phyloP scores from a whole-genome alignment of 2,113 vertebrate species.

The Columba livia region DNA sequence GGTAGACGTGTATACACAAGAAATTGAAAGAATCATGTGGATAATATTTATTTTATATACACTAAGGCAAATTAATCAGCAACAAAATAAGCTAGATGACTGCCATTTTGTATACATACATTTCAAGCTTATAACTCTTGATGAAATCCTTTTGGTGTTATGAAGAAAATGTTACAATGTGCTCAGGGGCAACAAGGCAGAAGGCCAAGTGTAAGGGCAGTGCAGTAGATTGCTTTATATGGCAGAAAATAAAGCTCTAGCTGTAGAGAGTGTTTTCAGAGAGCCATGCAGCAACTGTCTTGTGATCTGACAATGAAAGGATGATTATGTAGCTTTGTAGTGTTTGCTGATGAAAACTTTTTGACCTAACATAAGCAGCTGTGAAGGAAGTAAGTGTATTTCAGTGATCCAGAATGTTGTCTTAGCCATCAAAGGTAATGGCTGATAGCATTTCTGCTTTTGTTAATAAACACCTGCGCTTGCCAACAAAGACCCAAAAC shows the following conservation, averaged over 20 bases:
- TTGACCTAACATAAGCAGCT: not conserved
- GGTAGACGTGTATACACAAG: not conserved
- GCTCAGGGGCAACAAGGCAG: not conserved
- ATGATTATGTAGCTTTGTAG: not conserved
- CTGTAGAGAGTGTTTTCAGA: not conserved
- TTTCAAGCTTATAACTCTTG: not conserved
- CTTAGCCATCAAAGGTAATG: not conserved
- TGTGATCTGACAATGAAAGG: not conserved
- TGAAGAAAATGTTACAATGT: not conserved
- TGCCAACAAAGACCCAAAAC: not conserved
- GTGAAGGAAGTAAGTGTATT: not conserved
- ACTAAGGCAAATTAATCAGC: not conserved
- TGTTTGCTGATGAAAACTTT: not conserved
- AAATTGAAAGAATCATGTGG: rapidly evolving
- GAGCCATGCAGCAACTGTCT: not conserved
- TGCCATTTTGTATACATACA: not conserved
- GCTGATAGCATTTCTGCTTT: not conserved
- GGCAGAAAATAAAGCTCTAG: not conserved
- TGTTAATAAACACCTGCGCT: not conserved
- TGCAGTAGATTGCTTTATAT: not conserved
- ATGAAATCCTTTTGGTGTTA: not conserved
- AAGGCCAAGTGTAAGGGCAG: not conserved
- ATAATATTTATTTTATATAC: not conserved
- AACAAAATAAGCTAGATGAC: not conserved
- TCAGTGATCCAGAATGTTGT: not conserved